A percentile compares a stretch with the other conserved stretches of the same genome.
phyloP scores from a whole-genome alignment of 1,140 invertebrate species.

The Lanistes nyassanus region DNA sequence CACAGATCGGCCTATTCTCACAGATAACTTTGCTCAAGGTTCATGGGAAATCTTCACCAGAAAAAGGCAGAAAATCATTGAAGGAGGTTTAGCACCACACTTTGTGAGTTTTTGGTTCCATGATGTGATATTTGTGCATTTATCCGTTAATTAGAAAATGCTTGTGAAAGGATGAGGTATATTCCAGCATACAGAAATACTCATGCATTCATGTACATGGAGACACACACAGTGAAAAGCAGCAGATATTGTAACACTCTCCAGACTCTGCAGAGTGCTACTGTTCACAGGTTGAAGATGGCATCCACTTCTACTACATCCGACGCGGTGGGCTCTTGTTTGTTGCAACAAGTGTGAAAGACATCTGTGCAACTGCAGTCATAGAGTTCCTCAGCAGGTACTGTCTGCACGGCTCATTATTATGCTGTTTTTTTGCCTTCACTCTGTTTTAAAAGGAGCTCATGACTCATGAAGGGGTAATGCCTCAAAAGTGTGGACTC shows the following conservation, averaged over 20 bases:
- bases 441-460: no score
- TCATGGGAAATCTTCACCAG: conserved; percentile 26
- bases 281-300: conserved; percentile 41
- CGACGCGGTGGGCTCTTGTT: conserved; percentile 49
- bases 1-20: no score
- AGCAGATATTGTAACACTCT: not conserved
- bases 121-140: no score
- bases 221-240: not conserved
- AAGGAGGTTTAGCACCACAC: conserved; percentile 38
- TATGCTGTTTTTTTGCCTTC: no score
- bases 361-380: conserved; percentile 45
- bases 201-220: not conserved
- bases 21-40: no score
- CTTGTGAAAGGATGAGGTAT: no score
- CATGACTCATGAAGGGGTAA: no score
- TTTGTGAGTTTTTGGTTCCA: conserved; percentile 46
- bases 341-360: conserved; percentile 43
- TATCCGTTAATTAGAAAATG: no score
- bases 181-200: no score
- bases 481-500: no score
- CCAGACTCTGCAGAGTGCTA: not conserved
- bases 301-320: conserved; percentile 46
- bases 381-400: conserved; percentile 58
- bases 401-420: no score
- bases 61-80: conserved; percentile 28